Base-by-base conservation (phyloP, 2,113 vertebrate species). In the Cottus gobio region DNA sequence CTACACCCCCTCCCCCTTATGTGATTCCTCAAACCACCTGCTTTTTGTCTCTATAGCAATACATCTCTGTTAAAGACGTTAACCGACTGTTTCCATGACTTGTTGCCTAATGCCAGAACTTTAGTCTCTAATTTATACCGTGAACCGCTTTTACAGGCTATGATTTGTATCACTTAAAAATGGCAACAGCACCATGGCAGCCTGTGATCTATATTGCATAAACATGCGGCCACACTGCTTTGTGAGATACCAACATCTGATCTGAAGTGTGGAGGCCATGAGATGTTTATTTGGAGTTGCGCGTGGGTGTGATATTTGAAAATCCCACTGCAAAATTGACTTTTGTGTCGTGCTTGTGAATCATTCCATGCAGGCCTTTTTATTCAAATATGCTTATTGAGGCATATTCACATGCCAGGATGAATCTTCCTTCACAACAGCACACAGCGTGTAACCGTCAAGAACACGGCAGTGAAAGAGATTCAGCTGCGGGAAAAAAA, bases 241-340 rank as follows among this genome's bases (percentile, higher is more conserved):
- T 68, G 81, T 86, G 50, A 67, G 42, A 88, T 63, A 77, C 37
- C 26, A 81, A 82, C 85, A 81, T 79, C 71, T 78, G 72, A 88
- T 86, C 80, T 78, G 16, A 79, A 70, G 64, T 79, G 79, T 58
- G 71, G 70, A 79, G 71, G 84, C 73, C 77, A 68, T 70, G 66
- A 88, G 69, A 81, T 83, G 64, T 90, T 90, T 77, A 82, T 69
- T 77, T 80, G 72, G 72, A 88, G 76, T 84, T 79, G 37, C 2
- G 44, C 70, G 87, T 90, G 85, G 84, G 88, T 83, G 85, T 79
- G 78, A 79, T 85, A 65, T 83, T 86, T 84, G 57, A 83, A 76
- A 89, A 86, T 78, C 65, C 50, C 44, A 82, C 44, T 26, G 68
- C 70, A 73, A 80, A 85, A 85, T 82, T 13, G 36, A 83, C 52